phyloP scores from a whole-genome alignment of 2,888 invertebrate species.

The Sceliomorpha sp. region DNA sequence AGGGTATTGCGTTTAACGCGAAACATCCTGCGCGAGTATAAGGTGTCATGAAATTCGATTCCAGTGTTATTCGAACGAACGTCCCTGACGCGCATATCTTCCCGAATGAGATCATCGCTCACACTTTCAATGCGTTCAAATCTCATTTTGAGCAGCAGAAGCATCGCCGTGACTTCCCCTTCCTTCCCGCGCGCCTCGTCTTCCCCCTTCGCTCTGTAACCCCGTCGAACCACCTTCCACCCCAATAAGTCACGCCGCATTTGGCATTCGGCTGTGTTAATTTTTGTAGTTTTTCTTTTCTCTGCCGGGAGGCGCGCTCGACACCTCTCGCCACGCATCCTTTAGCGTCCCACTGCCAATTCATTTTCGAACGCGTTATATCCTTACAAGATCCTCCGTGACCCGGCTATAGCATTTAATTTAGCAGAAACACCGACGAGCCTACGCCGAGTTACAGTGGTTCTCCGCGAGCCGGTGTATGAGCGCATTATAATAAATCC shows the following conservation, averaged over 20 bases:
- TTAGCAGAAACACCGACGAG: conserved; percentile 66
- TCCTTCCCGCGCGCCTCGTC: conserved; percentile 38
- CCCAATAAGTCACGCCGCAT: conserved; percentile 77
- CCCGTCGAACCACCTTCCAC: conserved; percentile 37
- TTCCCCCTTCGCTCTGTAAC: conserved; percentile 3
- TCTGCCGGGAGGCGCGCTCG: conserved; percentile 33
- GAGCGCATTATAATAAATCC: neutral
- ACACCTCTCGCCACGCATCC: conserved; percentile 48
- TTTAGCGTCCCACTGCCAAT: conserved; percentile 51
- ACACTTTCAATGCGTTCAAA: conserved; percentile 62
- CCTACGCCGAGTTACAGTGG: conserved; percentile 57
- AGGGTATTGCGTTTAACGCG: too few species aligned
- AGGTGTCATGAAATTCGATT: conserved; percentile 41
- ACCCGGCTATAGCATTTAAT: conserved; percentile 65
- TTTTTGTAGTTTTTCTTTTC: conserved; percentile 65
- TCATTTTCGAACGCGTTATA: conserved; percentile 50
- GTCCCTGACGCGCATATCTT: conserved; percentile 50
- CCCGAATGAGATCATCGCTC: conserved; percentile 66
- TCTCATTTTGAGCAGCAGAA: conserved; percentile 61
- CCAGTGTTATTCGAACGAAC: conserved; percentile 56
- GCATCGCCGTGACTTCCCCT: conserved; percentile 17
- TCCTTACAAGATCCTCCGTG: conserved; percentile 47
- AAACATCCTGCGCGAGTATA: neutral
- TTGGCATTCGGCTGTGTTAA: conserved; percentile 74
- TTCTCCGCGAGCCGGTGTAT: conserved; percentile 41